A percentile compares a stretch with the other conserved stretches of the same genome.
Conservation (phyloP, 2,888 invertebrate species). For the Harpalus rubripes region DNA sequence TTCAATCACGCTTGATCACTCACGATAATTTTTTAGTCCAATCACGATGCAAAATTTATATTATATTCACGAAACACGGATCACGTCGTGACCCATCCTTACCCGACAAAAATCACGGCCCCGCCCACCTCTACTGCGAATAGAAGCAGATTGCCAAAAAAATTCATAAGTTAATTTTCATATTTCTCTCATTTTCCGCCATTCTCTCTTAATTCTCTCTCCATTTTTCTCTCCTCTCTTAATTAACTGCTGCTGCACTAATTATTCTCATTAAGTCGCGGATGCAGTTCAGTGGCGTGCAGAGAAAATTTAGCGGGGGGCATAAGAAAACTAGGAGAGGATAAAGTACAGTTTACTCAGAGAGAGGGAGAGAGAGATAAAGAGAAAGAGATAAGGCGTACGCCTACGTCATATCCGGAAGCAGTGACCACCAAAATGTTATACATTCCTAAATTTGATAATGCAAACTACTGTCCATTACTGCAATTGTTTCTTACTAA, state of each 20-base stretch:
- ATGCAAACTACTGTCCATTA: no score
- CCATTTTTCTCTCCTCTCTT: background rate
- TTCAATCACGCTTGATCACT: no score
- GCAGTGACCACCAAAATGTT: constrained; percentile 12
- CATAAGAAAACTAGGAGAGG: background rate
- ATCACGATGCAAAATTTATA: no score
- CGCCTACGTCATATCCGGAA: constrained; percentile 24
- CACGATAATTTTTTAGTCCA: no score
- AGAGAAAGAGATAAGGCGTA: background rate
- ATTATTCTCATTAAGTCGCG: background rate
- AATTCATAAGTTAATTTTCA: no score
- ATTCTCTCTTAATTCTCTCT: background rate
- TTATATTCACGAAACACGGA: no score
- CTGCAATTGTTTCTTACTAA: no score
- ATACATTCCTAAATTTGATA: background rate
- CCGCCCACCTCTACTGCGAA: no score
- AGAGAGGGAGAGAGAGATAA: background rate
- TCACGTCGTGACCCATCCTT: no score
- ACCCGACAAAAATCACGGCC: no score
- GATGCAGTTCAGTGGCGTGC: background rate
- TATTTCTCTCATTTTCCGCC: background rate
- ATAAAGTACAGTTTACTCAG: background rate
- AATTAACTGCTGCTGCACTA: background rate
- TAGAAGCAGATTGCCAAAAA: no score
- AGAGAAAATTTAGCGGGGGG: background rate